Evolutionary conservation across 92 coral and sea anemone genomes (phyloP), one percentile per base, ranked within the genome.

Genomic region (Virgularia gustaviana): DNA sequence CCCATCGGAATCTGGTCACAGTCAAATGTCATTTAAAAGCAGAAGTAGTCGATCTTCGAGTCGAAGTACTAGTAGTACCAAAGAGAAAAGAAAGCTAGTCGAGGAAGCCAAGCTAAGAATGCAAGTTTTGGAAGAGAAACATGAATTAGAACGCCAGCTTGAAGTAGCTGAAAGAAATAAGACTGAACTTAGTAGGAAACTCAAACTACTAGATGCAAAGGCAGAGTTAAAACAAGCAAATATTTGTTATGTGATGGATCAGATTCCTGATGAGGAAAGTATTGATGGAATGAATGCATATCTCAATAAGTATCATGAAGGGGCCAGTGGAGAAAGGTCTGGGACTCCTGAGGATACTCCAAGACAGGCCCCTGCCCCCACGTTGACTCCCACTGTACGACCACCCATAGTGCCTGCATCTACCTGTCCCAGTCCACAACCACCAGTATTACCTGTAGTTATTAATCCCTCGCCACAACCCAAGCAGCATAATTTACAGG

Each of bases 21-120:
- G 78, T 49, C 19, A 35, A 54, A 34, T 28, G 28, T 68, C 78
- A 58, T 51, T 42, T 30, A 73, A 57, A 52, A 65, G 58, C 34
- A 53, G 13, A 34, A 68, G 47, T 38, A 81, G 76, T 53, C 35
- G 39, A 36, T 43, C 43, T 20, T 65, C 82, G 52, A 71, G 72
- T 72, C 53, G 72, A 44, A n/a, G n/a, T n/a, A n/a, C n/a, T n/a
- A 63, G 65, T 37, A 72, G 80, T 44, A 63, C 73, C 24, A 71
- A 53, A 28, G 80, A 83, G 44, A 78, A 29, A 23, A 82, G 37
- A 35, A 71, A 67, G 43, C 24, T 77, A 15, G 56, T 74, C 15
- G 83, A 60, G 44, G 83, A 70, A 51, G 82, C 86, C 0, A 82
- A 70, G 58, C 36, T 82, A 51, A 70, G 60, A 47, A 60, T 77